Evolutionary conservation across 2,113 vertebrate genomes (phyloP).

Genomic region (Leucopsar rothschildi): DNA sequence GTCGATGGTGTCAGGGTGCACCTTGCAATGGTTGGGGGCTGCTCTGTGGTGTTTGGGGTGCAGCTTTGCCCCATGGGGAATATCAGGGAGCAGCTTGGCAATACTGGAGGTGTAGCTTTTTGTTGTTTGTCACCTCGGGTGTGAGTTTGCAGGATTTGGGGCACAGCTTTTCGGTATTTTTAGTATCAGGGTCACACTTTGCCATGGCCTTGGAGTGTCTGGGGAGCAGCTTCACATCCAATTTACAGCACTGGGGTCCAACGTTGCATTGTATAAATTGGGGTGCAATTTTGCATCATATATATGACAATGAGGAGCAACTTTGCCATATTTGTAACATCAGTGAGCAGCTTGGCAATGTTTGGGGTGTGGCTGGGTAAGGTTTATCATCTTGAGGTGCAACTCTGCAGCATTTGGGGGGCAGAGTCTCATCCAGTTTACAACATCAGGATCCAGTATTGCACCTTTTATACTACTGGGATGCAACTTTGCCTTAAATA

Average conservation of each 20-base stretch:
- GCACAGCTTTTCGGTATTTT: neutral
- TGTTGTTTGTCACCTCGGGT: rapidly evolving
- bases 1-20: rapidly evolving
- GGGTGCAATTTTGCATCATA: neutral
- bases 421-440: neutral
- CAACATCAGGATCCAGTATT: neutral
- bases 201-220: neutral
- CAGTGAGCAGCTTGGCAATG: neutral
- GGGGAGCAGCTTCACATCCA: rapidly evolving
- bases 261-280: rapidly evolving
- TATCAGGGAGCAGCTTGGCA: neutral
- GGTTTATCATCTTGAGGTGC: neutral
- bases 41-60: neutral
- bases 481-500: neutral
- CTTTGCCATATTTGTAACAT: rapidly evolving
- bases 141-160: neutral
- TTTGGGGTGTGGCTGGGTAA: neutral
- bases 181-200: neutral
- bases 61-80: neutral
- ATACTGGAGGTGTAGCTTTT: neutral
- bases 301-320: rapidly evolving
- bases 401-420: neutral
- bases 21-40: neutral
- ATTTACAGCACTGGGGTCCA: neutral
- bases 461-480: rapidly evolving